A percentile compares a stretch with the other conserved stretches of the same genome.
Evolutionary conservation across 2,888 invertebrate species (phyloP).

Genomic region (Cheilosia pagana): DNA sequence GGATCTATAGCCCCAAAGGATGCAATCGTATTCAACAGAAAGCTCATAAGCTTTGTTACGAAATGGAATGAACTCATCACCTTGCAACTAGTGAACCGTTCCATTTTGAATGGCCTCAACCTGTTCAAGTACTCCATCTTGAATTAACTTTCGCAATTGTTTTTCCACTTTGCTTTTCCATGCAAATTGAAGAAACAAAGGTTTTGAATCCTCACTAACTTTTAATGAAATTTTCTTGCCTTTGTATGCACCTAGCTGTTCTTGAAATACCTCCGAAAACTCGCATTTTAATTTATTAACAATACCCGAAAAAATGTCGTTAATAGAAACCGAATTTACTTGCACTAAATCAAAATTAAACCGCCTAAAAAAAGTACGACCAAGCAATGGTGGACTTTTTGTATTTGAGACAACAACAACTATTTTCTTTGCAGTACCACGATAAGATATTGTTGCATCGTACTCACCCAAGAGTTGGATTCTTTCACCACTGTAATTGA

Average conservation of each 20-base stretch:
- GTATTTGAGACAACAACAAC: slow-evolving; percentile 26
- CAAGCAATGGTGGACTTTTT: slow-evolving; percentile 11
- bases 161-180: slow-evolving; percentile 51
- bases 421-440: slow-evolving; percentile 24
- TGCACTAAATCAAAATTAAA: slow-evolving; percentile 57
- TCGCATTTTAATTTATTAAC: slow-evolving; percentile 30
- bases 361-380: slow-evolving; percentile 23
- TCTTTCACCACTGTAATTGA: slow-evolving; percentile 32
- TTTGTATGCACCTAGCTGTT: slow-evolving; percentile 19
- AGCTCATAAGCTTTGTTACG: slow-evolving; percentile 45
- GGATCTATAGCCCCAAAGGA: slow-evolving; percentile 55
- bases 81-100: slow-evolving; percentile 35
- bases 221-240: slow-evolving; percentile 7
- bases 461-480: slow-evolving; percentile 32
- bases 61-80: slow-evolving; percentile 33
- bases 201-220: slow-evolving; percentile 13
- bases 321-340: slow-evolving; percentile 31
- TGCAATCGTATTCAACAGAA: slow-evolving; percentile 49
- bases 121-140: slow-evolving; percentile 11
- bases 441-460: slow-evolving; percentile 40
- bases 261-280: slow-evolving; percentile 39
- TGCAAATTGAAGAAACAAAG: slow-evolving; percentile 38
- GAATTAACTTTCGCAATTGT: slow-evolving; percentile 23
- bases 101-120: slow-evolving; percentile 51
- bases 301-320: slow-evolving; percentile 18